Percentiles rank a stretch among this genome's conserved stretches.
These are phyloP conservation scores for Phorcus lineatus DNA, from an alignment of 2,888 invertebrate genomes.

Conservation along the genomic window DNA sequence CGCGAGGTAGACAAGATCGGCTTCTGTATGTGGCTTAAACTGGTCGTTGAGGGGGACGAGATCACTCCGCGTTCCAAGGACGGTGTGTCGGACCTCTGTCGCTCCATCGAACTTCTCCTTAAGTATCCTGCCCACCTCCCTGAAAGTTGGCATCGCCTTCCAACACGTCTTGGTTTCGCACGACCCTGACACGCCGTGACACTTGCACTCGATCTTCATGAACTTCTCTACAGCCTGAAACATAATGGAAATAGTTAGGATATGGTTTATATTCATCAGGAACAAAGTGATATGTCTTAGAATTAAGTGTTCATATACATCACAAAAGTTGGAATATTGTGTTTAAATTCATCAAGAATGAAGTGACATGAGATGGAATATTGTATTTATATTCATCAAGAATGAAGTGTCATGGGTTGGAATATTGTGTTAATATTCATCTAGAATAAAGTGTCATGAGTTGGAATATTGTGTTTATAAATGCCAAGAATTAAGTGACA, in stretches of 20 bases:
- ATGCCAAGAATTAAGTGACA: no score
- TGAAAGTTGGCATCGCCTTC: conserved; percentile 93
- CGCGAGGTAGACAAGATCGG: conserved; percentile 94
- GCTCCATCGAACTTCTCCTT: conserved; percentile 95
- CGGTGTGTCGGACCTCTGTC: conserved; percentile 81
- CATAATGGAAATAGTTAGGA: background rate
- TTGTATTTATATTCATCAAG: no score
- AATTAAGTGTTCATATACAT: no score
- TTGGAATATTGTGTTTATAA: no score
- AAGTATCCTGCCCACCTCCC: conserved; percentile 91
- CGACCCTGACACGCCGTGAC: conserved; percentile 96
- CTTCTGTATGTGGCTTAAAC: conserved; percentile 89
- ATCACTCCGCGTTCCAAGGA: conserved; percentile 77
- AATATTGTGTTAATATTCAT: no score
- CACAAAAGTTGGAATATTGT: no score
- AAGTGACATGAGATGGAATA: no score
- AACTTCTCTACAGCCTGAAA: conserved; percentile 79
- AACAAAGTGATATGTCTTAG: no score
- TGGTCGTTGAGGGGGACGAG: conserved; percentile 70
- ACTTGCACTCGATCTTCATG: conserved; percentile 87
- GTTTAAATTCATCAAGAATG: no score
- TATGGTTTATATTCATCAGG: no score
- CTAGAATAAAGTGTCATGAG: no score
- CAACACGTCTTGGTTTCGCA: conserved; percentile 97
- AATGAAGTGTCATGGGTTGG: no score